phyloP scores from a whole-genome alignment of 2,113 vertebrate genomes.

The Ammodytes dubius region DNA sequence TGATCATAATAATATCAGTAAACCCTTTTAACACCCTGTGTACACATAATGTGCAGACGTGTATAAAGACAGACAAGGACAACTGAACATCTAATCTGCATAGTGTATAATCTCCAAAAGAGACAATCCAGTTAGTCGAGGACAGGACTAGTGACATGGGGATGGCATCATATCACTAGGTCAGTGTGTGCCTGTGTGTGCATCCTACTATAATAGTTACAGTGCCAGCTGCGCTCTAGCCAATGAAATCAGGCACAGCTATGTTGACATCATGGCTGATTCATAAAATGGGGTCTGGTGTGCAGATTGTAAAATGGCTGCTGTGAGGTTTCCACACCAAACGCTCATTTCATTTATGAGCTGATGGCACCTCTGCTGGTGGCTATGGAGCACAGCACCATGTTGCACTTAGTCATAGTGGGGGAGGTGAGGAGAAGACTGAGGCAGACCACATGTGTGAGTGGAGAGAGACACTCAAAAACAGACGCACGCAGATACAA shows the following conservation, averaged over 20 bases:
- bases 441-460: constrained; percentile 52
- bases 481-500: constrained; percentile 20
- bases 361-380: constrained; percentile 80
- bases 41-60: not conserved
- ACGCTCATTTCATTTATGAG: constrained; percentile 76
- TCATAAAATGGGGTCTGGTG: constrained; percentile 86
- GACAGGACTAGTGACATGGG: constrained; percentile 43
- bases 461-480: constrained; percentile 22
- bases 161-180: constrained; percentile 64
- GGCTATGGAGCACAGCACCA: constrained; percentile 38
- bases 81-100: constrained; percentile 15
- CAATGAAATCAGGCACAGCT: constrained; percentile 65
- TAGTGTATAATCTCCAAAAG: constrained; percentile 28
- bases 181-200: constrained; percentile 54
- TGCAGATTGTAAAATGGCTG: constrained; percentile 85
- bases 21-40: not conserved
- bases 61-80: not conserved
- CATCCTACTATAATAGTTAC: constrained; percentile 23
- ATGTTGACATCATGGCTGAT: constrained; percentile 78
- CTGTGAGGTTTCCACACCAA: constrained; percentile 66
- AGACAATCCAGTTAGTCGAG: constrained; percentile 50
- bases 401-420: constrained; percentile 68
- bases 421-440: constrained; percentile 72
- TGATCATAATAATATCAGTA: not conserved
- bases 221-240: constrained; percentile 54